Evolutionary conservation across 2,888 invertebrate species (phyloP), one percentile per base, ranked within the genome.

Genomic region (Alsophila aescularia): DNA sequence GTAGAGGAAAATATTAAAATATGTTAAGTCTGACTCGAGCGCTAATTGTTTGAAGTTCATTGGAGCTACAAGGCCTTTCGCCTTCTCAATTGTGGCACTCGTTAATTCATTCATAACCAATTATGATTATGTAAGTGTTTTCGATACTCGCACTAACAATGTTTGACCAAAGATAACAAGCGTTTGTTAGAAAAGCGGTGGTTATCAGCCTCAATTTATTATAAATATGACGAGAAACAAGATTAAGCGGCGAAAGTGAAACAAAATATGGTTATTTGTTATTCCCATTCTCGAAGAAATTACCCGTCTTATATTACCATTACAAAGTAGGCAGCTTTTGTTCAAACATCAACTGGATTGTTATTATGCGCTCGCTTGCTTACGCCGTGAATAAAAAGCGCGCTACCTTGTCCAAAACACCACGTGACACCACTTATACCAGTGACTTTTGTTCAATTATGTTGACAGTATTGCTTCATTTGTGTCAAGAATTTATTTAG

Each of bases 1-100:
- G 77, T 75, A 72, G 58, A 57, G 62, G 74, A 77, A 85, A 86
- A 85, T 87, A 85, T 86, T 86, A 85, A 86, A 86, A 86, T 86
- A 87, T 85, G 85, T 66, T 83, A 85, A 79, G 79, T 80, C 78
- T 72, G 75, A 81, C 69, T 83, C 72, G 69, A 72, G 65, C 62
- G 69, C 68, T 73, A 79, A 75, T 83, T 77, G 64, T 72, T 69
- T 52, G 64, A 64, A 67, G 61, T 67, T 64, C 51, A 64, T 56
- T 51, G 45, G 54, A 60, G 49, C 41, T 58, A 52, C 48, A 62
- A 14, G 15, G 60, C 54, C 49, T 63, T 56, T n/a, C 55, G 29
- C 59, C 31, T 56, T 53, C 62, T 65, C 43, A 56, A 56, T 58
- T 54, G 40, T 58, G 44, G 57, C 66, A 62, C 57, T 69, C 65